Evolutionary conservation across 2,113 vertebrate species (phyloP), one percentile per base, ranked within the genome.

Genomic region (Datnioides undecimradiatus): DNA sequence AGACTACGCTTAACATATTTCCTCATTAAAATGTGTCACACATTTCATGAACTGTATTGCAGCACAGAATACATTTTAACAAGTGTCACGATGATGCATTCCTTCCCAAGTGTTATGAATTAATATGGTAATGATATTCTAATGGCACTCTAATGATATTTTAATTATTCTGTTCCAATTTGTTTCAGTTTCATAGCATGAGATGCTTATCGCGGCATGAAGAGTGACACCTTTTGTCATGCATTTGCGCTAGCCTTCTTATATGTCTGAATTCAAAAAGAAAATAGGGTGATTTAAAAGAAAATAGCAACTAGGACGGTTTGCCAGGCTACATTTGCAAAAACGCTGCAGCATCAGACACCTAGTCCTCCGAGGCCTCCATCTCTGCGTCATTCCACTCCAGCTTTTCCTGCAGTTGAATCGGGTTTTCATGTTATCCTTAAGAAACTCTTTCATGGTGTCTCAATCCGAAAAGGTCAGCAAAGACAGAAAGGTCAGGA

Each of bases 381-480:
- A 13, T 9, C 19, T 45, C n/a, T 55, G 23, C 3, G 0, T 11
- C 19, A 19, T 40, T 17, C 69, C 40, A 34, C 49, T 54, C 23
- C 5, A 14, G 49, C 38, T 52, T 52, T 49, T 29, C 41, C n/a
- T 76, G 51, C 68, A 55, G 65, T 13, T 40, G 73, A 75, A 52
- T 3, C 60, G 41, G 71, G 25, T 43, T 70, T 63, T 54, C 64
- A 62, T 34, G 34, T 67, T 77, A 36, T 46, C 21, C 34, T 69
- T 72, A 21, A 14, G 43, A 77, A 82, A 69, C 16, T 43, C 62
- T 21, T n/a, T 27, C 57, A 45, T 40, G 1, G 40, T 31, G 12
- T 80, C 77, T 87, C 69, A 73, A 85, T 90, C 67, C 45, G 73
- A 49, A 89, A 89, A 90, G 85, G 85, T 85, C 87, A 73, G 57